Conservation (phyloP, 2,113 vertebrate genomes). For the Tetrax tetrax region DNA sequence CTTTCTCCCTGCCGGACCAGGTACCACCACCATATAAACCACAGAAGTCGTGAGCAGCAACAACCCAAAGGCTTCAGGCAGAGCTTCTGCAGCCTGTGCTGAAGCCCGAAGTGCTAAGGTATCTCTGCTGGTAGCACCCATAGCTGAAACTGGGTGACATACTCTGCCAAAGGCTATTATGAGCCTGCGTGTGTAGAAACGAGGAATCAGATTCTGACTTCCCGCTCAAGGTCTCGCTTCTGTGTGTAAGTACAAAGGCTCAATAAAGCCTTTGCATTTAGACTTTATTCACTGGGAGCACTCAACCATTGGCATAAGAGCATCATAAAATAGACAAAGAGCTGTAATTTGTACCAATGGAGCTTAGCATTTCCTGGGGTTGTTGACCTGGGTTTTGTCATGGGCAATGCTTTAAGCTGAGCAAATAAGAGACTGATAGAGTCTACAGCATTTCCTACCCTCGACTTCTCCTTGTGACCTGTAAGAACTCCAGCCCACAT, state of each 20-base stretch:
- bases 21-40: not conserved
- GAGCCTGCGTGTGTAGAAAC: not conserved
- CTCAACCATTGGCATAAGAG: not conserved
- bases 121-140: not conserved
- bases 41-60: not conserved
- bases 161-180: not conserved
- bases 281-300: constrained; percentile 27
- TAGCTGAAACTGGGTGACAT: not conserved
- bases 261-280: constrained; percentile 5
- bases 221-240: not conserved
- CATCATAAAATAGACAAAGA: constrained; percentile 52
- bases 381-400: not conserved
- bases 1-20: not conserved
- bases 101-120: not conserved
- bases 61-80: not conserved
- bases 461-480: not conserved
- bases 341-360: not conserved
- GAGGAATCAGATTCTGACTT: not conserved
- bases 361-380: not conserved
- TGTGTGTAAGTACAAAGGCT: not conserved
- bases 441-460: not conserved
- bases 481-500: not conserved
- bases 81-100: not conserved
- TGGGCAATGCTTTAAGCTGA: not conserved
- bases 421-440: not conserved